phyloP scores from a whole-genome alignment of 2,113 vertebrate species.

The Mionectes macconnelli region DNA sequence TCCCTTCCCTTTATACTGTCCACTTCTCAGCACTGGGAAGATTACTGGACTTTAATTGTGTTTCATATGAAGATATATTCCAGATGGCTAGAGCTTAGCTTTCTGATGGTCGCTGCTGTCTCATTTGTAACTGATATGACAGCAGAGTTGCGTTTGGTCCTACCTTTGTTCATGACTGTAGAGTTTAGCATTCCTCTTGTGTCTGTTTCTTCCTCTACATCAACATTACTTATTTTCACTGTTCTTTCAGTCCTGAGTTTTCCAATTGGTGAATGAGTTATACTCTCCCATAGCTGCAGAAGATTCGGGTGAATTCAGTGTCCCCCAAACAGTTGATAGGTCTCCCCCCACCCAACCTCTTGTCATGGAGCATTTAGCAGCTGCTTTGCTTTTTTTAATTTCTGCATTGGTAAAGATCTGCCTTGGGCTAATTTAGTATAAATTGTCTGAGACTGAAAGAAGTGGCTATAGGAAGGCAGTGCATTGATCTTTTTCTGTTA shows the following conservation, averaged over 20 bases:
- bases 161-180: background rate
- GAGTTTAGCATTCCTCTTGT: background rate
- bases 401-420: background rate
- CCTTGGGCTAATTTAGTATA: background rate
- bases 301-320: accelerated
- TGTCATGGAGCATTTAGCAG: background rate
- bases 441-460: background rate
- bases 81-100: background rate
- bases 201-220: background rate
- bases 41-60: background rate
- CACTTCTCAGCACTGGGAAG: background rate
- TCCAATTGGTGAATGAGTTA: background rate
- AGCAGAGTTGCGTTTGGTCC: background rate
- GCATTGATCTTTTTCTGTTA: background rate
- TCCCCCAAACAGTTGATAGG: background rate
- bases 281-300: background rate
- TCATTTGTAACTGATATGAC: background rate
- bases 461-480: background rate
- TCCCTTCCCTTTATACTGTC: background rate
- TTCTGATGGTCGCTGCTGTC: background rate
- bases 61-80: background rate
- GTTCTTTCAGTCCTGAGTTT: background rate
- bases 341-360: accelerated
- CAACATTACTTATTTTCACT: background rate
- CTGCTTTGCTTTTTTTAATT: background rate